Evolutionary conservation across 2,113 vertebrate genomes (phyloP).

Genomic region (Gymnogyps californianus): DNA sequence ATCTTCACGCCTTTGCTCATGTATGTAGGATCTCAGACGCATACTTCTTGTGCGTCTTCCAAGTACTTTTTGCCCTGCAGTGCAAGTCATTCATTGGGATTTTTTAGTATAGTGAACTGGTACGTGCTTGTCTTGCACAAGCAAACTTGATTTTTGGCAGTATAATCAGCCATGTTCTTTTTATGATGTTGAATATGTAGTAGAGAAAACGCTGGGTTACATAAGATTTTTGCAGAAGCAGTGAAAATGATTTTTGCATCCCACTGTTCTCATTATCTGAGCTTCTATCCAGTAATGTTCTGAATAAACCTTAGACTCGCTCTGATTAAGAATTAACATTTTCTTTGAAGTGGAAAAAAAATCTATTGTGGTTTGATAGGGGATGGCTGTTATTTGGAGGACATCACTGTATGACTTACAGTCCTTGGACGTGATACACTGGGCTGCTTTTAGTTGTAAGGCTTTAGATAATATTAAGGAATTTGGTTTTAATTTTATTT

Average conservation of each 20-base stretch:
- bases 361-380: background rate
- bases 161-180: background rate
- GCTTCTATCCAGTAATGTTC: background rate
- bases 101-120: background rate
- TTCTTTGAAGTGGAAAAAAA: background rate
- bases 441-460: background rate
- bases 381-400: background rate
- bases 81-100: background rate
- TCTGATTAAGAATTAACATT: background rate
- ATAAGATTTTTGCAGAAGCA: background rate
- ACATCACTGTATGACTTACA: fast-evolving
- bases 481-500: background rate
- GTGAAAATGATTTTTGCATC: background rate
- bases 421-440: fast-evolving
- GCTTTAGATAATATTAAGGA: background rate
- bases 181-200: background rate
- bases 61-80: background rate
- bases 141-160: fast-evolving
- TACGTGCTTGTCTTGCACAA: background rate
- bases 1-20: background rate
- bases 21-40: background rate
- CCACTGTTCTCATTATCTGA: background rate
- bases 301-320: background rate
- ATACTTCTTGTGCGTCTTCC: background rate
- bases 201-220: background rate